Percentiles rank a stretch among this genome's conserved stretches.
phyloP scores from a whole-genome alignment of 1,140 invertebrate species.

The Homarus americanus region DNA sequence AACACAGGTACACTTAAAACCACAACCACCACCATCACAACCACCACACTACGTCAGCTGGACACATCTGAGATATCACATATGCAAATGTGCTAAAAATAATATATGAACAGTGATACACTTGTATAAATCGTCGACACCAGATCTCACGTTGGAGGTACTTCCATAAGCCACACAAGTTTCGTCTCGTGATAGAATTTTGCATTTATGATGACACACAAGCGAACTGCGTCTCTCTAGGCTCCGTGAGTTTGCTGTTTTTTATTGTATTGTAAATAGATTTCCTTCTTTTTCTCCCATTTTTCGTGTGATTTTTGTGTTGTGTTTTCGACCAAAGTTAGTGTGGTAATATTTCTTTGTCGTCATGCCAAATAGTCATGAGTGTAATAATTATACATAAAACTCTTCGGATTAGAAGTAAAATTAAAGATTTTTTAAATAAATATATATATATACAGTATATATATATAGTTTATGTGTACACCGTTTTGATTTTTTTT shows the following conservation, averaged over 20 bases:
- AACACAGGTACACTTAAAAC: no score
- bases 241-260: background rate
- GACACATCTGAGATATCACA: no score
- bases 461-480: background rate
- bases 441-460: background rate
- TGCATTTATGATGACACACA: conserved; percentile 50
- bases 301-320: conserved; percentile 58
- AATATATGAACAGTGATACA: no score
- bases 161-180: conserved; percentile 10
- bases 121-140: background rate
- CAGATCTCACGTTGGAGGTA: conserved; percentile 29
- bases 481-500: background rate
- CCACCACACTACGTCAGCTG: no score
- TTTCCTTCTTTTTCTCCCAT: background rate
- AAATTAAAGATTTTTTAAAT: background rate
- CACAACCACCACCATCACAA: no score
- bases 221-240: background rate
- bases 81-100: background rate
- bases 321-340: conserved; percentile 71
- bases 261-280: background rate
- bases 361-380: background rate
- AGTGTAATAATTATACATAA: background rate
- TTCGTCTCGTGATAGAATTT: conserved; percentile 35
- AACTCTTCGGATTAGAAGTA: background rate
- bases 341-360: conserved; percentile 43